Evolutionary conservation across 2,888 invertebrate species (phyloP).

Genomic region (Chaitophorus viminalis): DNA sequence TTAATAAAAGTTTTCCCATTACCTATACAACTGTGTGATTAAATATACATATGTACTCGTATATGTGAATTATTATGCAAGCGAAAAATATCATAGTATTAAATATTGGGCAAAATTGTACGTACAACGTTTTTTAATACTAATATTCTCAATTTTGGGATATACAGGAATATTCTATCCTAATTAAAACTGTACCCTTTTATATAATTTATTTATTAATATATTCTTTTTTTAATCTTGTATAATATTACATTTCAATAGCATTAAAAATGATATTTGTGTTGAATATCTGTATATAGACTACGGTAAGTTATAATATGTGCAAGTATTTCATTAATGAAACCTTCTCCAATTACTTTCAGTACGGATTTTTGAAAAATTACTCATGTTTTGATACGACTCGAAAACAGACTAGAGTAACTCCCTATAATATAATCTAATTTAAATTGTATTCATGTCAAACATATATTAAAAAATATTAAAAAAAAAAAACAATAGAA

Average conservation of each 20-base stretch:
- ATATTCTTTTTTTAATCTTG: not conserved
- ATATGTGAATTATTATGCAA: no score
- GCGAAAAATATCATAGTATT: no score
- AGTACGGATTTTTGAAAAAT: slow-evolving; percentile 7
- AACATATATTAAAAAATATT: not conserved
- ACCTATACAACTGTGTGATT: no score
- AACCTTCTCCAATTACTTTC: slow-evolving; percentile 19
- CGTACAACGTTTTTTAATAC: no score
- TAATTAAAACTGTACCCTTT: no score
- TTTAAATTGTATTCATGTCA: not conserved
- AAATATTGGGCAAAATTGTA: no score
- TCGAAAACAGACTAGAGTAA: slow-evolving; percentile 18
- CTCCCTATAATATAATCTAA: slow-evolving; percentile 12
- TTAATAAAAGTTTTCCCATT: no score
- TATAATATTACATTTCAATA: not conserved
- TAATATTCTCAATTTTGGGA: no score
- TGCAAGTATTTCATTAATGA: slow-evolving; percentile 3
- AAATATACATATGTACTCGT: no score
- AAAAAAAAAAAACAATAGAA: not conserved
- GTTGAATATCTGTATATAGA: no score
- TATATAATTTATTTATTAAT: not conserved
- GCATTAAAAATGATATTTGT: not conserved
- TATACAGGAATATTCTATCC: no score
- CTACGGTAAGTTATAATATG: no score
- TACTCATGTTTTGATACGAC: slow-evolving; percentile 1